A percentile compares a stretch with the other conserved stretches of the same genome.
phyloP scores from a whole-genome alignment of 2,888 invertebrate genomes.

The Hypena proboscidalis region DNA sequence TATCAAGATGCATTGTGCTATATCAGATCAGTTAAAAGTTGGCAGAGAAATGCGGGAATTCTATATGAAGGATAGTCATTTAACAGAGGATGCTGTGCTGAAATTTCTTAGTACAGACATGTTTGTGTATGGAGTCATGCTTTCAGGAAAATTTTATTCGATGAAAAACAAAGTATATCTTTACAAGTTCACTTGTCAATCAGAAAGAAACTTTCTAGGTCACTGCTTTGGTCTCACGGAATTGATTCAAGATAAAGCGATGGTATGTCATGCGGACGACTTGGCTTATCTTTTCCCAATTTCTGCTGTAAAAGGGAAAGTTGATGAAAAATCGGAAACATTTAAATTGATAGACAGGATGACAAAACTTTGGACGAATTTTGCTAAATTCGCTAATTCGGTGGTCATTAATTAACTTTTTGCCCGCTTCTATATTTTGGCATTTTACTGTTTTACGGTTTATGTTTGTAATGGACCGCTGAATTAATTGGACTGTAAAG shows the following conservation, averaged over 20 bases:
- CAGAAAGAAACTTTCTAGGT: conserved; percentile 56
- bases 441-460: neutral
- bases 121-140: conserved; percentile 47
- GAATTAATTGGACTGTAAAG: no score
- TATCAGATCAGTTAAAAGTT: conserved; percentile 52
- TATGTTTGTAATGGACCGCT: neutral
- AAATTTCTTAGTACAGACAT: conserved; percentile 46
- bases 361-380: conserved; percentile 67
- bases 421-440: conserved; percentile 15
- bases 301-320: conserved; percentile 35
- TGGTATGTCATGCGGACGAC: conserved; percentile 58
- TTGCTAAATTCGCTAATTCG: conserved; percentile 69
- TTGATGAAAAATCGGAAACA: conserved; percentile 44
- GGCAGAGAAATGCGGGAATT: conserved; percentile 53
- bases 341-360: conserved; percentile 56
- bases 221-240: conserved; percentile 36
- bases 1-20: conserved; percentile 45
- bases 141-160: conserved; percentile 47
- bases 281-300: conserved; percentile 57
- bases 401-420: no score
- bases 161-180: conserved; percentile 52
- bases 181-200: conserved; percentile 60
- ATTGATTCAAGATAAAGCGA: conserved; percentile 28
- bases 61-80: conserved; percentile 49
- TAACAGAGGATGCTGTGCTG: conserved; percentile 46